phyloP scores from a whole-genome alignment of 2,797 vertebrate species.

The Etheostoma nigrum region DNA sequence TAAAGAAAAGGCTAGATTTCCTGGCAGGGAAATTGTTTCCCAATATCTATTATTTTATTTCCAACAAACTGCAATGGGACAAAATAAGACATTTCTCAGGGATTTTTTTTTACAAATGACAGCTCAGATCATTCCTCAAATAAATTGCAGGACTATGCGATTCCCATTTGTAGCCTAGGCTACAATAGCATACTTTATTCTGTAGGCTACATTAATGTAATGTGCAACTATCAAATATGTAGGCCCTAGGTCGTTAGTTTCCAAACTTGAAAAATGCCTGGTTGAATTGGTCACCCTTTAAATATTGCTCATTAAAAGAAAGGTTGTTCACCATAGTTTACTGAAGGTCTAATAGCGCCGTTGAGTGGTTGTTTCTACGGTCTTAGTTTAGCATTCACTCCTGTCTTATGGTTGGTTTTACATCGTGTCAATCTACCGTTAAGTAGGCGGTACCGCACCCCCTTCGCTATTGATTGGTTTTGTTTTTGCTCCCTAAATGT shows the following conservation, averaged over 20 bases:
- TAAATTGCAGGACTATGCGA: neutral
- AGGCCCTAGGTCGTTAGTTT: neutral
- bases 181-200: neutral
- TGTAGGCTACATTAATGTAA: neutral
- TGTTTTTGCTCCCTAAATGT: fast-evolving
- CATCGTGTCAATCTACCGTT: neutral
- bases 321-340: neutral
- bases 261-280: neutral
- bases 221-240: neutral
- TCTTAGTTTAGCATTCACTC: neutral
- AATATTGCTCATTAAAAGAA: neutral
- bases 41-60: neutral
- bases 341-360: constrained; percentile 17
- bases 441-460: neutral
- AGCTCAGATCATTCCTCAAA: neutral
- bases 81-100: neutral
- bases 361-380: constrained; percentile 14
- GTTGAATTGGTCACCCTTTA: neutral
- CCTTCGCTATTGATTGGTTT: constrained; percentile 43
- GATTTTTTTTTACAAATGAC: neutral
- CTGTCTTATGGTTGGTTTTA: constrained; percentile 46
- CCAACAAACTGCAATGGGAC: neutral
- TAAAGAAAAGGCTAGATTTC: neutral
- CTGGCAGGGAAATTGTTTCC: neutral
- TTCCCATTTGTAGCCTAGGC: neutral